These are phyloP conservation scores for Diachrysia chrysitis DNA, from an alignment of 2,888 invertebrate genomes.

Conservation along the genomic window DNA sequence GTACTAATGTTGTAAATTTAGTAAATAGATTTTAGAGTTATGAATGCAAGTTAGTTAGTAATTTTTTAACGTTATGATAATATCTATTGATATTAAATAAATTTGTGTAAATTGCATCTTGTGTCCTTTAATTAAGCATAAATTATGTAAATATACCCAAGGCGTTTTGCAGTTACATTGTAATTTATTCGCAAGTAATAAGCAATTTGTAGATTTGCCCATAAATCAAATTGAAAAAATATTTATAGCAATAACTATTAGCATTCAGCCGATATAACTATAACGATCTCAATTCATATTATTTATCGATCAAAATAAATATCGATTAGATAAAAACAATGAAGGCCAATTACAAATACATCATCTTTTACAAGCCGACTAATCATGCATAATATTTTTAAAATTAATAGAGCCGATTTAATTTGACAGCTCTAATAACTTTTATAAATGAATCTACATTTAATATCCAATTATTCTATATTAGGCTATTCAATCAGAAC, in stretches of 20 bases:
- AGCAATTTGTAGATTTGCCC: background rate
- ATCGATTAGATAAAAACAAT: constrained; percentile 12
- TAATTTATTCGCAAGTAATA: constrained; percentile 1
- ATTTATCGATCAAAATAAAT: constrained; percentile 13
- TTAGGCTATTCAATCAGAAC: constrained; percentile 47
- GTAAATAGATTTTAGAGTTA: background rate
- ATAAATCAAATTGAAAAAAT: background rate
- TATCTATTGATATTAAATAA: background rate
- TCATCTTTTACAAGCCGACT: constrained; percentile 9
- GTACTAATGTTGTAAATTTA: constrained; percentile 12
- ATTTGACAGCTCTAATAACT: constrained; percentile 37
- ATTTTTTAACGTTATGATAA: background rate
- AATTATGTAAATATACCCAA: constrained; percentile 1
- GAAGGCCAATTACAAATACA: constrained; percentile 19
- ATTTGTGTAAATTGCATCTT: background rate
- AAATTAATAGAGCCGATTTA: constrained; percentile 28
- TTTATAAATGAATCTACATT: constrained; percentile 34
- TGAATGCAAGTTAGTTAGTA: background rate
- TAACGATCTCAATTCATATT: constrained; percentile 5
- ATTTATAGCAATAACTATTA: background rate
- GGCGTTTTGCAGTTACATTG: background rate
- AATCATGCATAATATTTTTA: constrained; percentile 27
- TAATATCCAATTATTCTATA: constrained; percentile 28
- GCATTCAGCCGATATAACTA: background rate
- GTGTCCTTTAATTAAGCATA: background rate